phyloP scores from a whole-genome alignment of 2,888 invertebrate species.

The Xestia xanthographa region DNA sequence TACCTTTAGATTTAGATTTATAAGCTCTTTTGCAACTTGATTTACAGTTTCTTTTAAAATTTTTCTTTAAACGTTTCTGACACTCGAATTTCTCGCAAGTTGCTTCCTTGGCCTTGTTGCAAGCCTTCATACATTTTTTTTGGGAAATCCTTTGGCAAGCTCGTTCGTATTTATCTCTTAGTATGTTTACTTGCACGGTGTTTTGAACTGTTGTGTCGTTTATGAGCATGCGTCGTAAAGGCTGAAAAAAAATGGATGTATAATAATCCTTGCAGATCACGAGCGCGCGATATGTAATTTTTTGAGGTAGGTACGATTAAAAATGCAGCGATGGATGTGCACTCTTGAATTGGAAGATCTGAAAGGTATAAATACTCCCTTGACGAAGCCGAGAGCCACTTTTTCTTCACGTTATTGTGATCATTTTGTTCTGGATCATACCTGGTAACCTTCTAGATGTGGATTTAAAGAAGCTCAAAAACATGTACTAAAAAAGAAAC shows the following conservation, averaged over 20 bases:
- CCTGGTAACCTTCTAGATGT: background rate
- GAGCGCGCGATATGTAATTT: background rate
- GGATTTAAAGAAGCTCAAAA: too few relatives aligned
- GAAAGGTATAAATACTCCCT: background rate
- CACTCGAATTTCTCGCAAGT: constrained; percentile 70
- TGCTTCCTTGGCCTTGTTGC: constrained; percentile 55
- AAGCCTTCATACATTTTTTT: constrained; percentile 72
- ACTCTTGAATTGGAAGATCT: background rate
- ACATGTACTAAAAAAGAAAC: too few relatives aligned
- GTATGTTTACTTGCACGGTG: constrained; percentile 60
- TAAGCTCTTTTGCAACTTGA: constrained; percentile 68
- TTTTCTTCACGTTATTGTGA: too few relatives aligned
- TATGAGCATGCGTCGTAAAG: constrained; percentile 23
- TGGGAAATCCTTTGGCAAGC: constrained; percentile 71
- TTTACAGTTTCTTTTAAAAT: constrained; percentile 69
- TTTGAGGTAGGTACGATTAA: background rate
- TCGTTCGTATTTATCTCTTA: constrained; percentile 74
- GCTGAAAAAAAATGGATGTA: background rate
- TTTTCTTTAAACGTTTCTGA: constrained; percentile 48
- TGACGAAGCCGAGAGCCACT: background rate
- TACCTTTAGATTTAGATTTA: background rate
- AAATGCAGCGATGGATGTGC: background rate
- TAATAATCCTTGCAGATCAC: background rate
- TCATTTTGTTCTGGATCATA: background rate
- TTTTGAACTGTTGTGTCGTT: background rate